Conservation (phyloP, 2,113 vertebrate genomes). For the Myotis lucifugus region DNA sequence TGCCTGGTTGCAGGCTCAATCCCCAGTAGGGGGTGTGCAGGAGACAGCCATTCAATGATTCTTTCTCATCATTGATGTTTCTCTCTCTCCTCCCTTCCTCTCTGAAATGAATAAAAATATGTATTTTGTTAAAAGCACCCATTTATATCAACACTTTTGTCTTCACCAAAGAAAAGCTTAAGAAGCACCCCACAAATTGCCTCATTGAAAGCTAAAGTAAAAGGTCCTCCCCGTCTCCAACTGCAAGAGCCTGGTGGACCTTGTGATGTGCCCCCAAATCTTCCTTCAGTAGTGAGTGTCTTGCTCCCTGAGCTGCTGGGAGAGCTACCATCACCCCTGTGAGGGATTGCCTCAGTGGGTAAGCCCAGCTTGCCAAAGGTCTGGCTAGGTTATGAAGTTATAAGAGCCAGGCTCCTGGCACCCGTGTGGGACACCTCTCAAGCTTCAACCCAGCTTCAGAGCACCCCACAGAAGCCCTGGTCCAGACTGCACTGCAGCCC, state of each 20-base stretch:
- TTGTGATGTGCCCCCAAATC: background rate
- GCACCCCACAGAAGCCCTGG: background rate
- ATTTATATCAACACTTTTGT: background rate
- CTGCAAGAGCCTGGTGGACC: background rate
- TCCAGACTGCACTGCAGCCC: background rate
- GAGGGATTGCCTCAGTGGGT: background rate
- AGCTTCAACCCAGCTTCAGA: background rate
- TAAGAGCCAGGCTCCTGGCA: too few species aligned
- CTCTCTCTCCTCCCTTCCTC: too few species aligned
- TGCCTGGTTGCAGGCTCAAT: too few species aligned
- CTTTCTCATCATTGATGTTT: too few species aligned
- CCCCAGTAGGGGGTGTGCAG: too few species aligned
- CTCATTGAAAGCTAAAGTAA: background rate
- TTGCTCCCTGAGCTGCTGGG: too few species aligned
- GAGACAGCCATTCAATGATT: too few species aligned
- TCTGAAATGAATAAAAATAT: too few species aligned
- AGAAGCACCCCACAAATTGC: background rate
- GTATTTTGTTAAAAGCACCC: background rate
- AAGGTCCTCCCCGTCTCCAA: background rate
- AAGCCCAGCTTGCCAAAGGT: background rate
- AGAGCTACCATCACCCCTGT: background rate
- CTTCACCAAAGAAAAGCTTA: background rate
- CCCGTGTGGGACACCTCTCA: background rate
- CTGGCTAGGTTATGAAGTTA: background rate
- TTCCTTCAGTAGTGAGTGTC: too few species aligned